A percentile compares a stretch with the other conserved stretches of the same genome.
Conservation (phyloP, 2,797 vertebrate genomes). For the Oreochromis mossambicus region DNA sequence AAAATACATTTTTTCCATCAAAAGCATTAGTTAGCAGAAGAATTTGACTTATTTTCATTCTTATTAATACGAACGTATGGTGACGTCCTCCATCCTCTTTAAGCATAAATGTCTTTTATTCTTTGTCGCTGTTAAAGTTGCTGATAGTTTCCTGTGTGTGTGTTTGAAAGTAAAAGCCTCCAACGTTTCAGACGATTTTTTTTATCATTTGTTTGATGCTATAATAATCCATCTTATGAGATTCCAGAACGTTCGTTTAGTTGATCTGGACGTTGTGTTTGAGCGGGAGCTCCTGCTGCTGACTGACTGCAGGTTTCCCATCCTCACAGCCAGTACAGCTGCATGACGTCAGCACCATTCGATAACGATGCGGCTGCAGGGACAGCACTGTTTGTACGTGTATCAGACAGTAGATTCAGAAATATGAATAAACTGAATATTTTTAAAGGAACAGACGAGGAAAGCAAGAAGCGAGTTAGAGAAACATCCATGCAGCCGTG, state of each 20-base stretch:
- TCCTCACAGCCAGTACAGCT: neutral
- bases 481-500: neutral
- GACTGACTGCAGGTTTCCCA: neutral
- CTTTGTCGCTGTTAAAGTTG: no score
- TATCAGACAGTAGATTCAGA: neutral
- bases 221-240: neutral
- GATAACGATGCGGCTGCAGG: neutral
- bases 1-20: neutral
- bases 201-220: rapidly evolving
- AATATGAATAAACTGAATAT: neutral
- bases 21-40: neutral
- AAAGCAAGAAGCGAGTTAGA: neutral
- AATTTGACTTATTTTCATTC: neutral
- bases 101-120: no score
- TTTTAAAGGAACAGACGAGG: neutral
- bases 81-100: no score
- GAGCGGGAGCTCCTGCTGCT: neutral
- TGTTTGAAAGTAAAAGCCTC: no score
- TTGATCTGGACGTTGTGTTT: neutral
- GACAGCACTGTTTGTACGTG: neutral
- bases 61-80: neutral
- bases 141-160: no score
- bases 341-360: rapidly evolving
- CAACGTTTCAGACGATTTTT: no score
- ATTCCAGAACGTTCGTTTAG: neutral